A percentile compares a stretch with the other conserved stretches of the same genome.
phyloP scores from a whole-genome alignment of 2,113 vertebrate genomes.

The Ailurus styani region DNA sequence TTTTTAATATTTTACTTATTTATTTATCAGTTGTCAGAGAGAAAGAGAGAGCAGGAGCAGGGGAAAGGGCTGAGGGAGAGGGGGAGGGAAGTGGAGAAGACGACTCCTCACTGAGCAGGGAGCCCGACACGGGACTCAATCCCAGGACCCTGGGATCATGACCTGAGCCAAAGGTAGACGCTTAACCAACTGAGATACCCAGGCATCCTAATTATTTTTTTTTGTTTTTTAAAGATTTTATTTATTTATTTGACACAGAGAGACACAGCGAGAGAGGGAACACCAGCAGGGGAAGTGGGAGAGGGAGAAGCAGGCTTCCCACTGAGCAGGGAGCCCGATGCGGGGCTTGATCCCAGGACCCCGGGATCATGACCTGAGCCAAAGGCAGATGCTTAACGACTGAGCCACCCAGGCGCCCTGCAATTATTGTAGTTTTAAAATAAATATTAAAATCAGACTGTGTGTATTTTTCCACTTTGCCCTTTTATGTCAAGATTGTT shows the following conservation, averaged over 20 bases:
- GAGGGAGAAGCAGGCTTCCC: no score
- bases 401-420: no score
- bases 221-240: no score
- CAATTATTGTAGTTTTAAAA: background rate
- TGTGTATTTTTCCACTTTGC: background rate
- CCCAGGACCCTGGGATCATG: background rate
- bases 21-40: background rate
- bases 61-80: background rate
- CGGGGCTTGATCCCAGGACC: no score
- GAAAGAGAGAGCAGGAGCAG: background rate
- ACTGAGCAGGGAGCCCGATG: no score
- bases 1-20: background rate
- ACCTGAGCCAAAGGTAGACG: background rate
- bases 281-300: no score
- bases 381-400: no score
- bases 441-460: slow-evolving; percentile 10
- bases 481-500: background rate
- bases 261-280: no score
- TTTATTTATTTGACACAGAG: no score
- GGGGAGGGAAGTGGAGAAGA: no score
- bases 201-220: background rate
- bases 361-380: no score
- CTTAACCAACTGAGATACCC: background rate
- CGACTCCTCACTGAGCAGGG: background rate
- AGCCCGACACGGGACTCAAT: background rate